phyloP scores from a whole-genome alignment of 2,888 invertebrate species.

The Lasiommata megera region DNA sequence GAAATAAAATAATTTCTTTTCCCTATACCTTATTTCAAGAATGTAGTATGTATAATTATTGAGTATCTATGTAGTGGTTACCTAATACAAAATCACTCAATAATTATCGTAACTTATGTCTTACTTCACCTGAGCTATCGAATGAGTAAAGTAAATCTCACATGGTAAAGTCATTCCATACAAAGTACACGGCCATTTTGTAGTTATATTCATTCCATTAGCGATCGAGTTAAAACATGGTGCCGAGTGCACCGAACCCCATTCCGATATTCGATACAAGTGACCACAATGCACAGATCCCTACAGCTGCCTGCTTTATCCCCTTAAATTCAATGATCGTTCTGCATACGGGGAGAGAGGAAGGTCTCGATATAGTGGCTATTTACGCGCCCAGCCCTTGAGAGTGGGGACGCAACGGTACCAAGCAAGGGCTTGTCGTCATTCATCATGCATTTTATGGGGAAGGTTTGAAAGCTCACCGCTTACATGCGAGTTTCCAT shows the following conservation, averaged over 20 bases:
- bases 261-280: slow-evolving; percentile 57
- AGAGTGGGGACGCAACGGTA: slow-evolving; percentile 71
- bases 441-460: slow-evolving; percentile 78
- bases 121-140: slow-evolving; percentile 8
- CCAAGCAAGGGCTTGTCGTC: slow-evolving; percentile 71
- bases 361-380: slow-evolving; percentile 51
- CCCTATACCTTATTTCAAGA: too few species aligned
- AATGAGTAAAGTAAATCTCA: too few species aligned
- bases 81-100: too few species aligned
- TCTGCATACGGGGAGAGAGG: slow-evolving; percentile 41
- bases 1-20: too few species aligned
- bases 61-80: too few species aligned
- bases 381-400: slow-evolving; percentile 58
- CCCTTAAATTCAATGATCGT: not conserved
- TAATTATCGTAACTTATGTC: not conserved
- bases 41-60: too few species aligned
- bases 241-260: slow-evolving; percentile 74
- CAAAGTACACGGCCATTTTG: slow-evolving; percentile 60
- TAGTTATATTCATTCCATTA: slow-evolving; percentile 56
- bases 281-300: slow-evolving; percentile 54
- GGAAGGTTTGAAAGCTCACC: slow-evolving; percentile 63
- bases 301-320: slow-evolving; percentile 37
- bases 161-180: slow-evolving; percentile 10
- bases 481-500: slow-evolving; percentile 65
- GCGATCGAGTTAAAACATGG: slow-evolving; percentile 71